A percentile compares a stretch with the other conserved stretches of the same genome.
phyloP scores from a whole-genome alignment of 2,797 vertebrate species.

The Valencia hispanica region DNA sequence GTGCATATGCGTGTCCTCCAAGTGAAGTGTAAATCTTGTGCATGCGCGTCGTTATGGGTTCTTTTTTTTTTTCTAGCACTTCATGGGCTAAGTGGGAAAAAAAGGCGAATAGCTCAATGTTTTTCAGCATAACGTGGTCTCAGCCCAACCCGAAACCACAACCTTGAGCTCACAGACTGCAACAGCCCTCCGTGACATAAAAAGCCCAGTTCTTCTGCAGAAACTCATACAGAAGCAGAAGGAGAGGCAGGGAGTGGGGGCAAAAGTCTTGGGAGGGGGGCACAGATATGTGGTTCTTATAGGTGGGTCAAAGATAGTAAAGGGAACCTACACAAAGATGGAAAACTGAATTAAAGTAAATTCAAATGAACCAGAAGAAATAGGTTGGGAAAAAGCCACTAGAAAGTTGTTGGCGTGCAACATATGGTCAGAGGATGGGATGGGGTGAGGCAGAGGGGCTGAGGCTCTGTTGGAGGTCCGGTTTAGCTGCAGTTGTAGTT shows the following conservation, averaged over 20 bases:
- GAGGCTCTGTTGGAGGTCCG: conserved; percentile 86
- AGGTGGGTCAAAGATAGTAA: conserved; percentile 35
- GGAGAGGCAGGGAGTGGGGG: conserved; percentile 20
- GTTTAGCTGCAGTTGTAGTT: conserved; percentile 79
- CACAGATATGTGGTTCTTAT: conserved; percentile 41
- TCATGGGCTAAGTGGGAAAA: conserved; percentile 78
- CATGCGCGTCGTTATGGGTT: conserved; percentile 12
- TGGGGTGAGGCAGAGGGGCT: conserved; percentile 49
- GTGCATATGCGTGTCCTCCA: not conserved
- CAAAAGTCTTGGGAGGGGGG: conserved; percentile 51
- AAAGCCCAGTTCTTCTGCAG: conserved; percentile 70
- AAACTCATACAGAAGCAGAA: conserved; percentile 56
- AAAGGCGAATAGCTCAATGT: conserved; percentile 76
- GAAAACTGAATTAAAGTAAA: conserved; percentile 15
- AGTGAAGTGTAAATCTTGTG: conserved; percentile 24
- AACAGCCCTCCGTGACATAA: conserved; percentile 74
- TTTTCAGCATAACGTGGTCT: conserved; percentile 81
- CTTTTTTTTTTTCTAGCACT: conserved; percentile 67
- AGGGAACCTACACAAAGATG: conserved; percentile 13
- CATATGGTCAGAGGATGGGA: conserved; percentile 5
- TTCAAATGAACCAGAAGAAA: not conserved
- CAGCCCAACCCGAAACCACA: conserved; percentile 80
- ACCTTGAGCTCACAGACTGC: conserved; percentile 81
- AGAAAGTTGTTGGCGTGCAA: not conserved
- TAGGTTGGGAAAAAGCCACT: not conserved